Base-by-base conservation (phyloP, 1,140 invertebrate species). In the Anoplolepis gracilipes region DNA sequence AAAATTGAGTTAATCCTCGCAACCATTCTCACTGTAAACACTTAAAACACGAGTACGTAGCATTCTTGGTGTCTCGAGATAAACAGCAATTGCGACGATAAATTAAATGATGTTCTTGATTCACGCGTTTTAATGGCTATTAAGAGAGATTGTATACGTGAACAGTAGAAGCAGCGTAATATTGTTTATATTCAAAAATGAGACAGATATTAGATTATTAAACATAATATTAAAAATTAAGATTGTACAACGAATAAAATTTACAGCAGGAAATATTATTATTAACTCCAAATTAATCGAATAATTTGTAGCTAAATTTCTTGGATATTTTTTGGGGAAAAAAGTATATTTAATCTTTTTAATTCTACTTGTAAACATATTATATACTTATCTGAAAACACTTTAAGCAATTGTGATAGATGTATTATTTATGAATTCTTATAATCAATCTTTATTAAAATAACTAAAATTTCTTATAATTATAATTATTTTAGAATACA, bases 91-190 rank as follows among this genome's bases (percentile, higher is more conserved):
- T 4, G 53, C 36, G 19, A 13, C 65, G 16, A 30, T 72, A 33
- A 42, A 72, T 72, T 79, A 57, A 25, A 55, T 53, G 22, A 16
- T 42, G 36, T n/a, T 59, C 36, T 67, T 11, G 10, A 67, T 10
- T 72, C 69, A 19, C 39, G 36, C 53, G 13, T 13, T 59, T 82
- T 82, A 82, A 82, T 72, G 61, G 36, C 36, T 33, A 42, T 73
- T 82, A 73, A 73, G 55, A n/a, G 3, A 73, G 19, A 59, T 46
- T 36, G 22, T 22, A 39, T 10, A 2, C 11, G n/a, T n/a, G 25
- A 81, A 49, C 19, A 49, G 46, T 6, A n/a, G 5, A 19, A 65
- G 16, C 49, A 7, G 19, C 19, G 19, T 30, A 70, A 30, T 8
- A 11, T 33, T n/a, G 46, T 57, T 57, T 33, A 33, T 42, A 22